Conservation (phyloP, 1,140 invertebrate genomes). For the Stegodyphus mimosarum region DNA sequence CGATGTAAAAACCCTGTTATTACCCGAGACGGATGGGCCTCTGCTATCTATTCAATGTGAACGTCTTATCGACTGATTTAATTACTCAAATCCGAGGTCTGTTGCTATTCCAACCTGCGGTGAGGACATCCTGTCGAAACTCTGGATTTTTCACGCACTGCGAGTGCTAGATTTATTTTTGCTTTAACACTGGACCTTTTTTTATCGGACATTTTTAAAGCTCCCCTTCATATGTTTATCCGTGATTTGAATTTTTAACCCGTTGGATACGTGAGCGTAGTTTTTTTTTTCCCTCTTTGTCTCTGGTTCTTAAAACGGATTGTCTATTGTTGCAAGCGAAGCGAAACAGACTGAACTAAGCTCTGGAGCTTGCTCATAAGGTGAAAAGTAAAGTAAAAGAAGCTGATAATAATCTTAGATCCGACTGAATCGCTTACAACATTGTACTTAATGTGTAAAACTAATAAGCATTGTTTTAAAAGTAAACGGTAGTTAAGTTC, state of each 20-base stretch:
- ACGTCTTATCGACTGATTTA: not conserved
- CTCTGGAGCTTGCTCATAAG: too few relatives aligned
- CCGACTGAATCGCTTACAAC: too few relatives aligned
- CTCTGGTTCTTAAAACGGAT: not conserved
- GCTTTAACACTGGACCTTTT: not conserved
- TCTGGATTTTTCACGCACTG: not conserved
- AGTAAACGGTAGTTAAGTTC: too few relatives aligned
- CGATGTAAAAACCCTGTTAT: not conserved
- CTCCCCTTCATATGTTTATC: not conserved
- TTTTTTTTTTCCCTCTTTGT: not conserved
- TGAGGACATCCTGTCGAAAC: not conserved
- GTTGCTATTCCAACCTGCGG: not conserved
- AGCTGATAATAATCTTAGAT: too few relatives aligned
- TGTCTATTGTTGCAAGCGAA: not conserved
- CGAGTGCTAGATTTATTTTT: not conserved
- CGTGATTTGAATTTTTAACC: conserved; percentile 2
- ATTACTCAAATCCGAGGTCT: not conserved
- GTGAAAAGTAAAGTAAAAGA: too few relatives aligned
- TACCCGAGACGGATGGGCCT: not conserved
- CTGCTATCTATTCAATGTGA: not conserved
- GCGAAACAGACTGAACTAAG: not conserved
- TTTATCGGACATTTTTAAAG: not conserved
- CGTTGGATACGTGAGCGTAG: not conserved
- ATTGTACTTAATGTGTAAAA: too few relatives aligned
- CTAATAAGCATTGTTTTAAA: too few relatives aligned